Percentiles rank a stretch among this genome's conserved stretches.
Evolutionary conservation across 2,113 vertebrate species (phyloP).

Genomic region (Elanoides forficatus): DNA sequence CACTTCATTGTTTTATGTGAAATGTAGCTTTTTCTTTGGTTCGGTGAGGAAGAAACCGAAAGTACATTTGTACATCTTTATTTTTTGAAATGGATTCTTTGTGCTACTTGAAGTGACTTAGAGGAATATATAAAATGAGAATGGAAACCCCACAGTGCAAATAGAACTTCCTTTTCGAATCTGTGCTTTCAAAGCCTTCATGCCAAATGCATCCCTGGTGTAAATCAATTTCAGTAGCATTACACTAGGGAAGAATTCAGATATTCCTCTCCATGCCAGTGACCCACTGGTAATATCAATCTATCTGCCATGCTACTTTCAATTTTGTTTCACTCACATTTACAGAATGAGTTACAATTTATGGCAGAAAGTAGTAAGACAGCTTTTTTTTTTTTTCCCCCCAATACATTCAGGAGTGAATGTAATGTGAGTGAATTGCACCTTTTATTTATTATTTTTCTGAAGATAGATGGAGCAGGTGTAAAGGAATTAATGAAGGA

Average conservation of each 20-base stretch:
- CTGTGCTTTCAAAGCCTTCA: slow-evolving; percentile 3
- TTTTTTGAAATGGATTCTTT: slow-evolving; percentile 5
- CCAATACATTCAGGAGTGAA: background rate
- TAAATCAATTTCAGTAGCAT: slow-evolving; percentile 25
- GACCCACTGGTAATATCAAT: slow-evolving; percentile 9
- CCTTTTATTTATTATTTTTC: slow-evolving; percentile 52
- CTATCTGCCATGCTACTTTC: slow-evolving; percentile 1
- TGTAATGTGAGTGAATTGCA: background rate
- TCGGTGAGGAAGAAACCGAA: background rate
- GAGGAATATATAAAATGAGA: background rate
- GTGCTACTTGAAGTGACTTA: background rate
- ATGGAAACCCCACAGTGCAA: background rate
- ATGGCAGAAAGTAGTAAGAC: background rate
- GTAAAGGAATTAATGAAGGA: slow-evolving; percentile 73
- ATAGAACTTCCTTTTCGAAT: background rate
- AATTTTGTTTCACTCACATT: slow-evolving; percentile 12
- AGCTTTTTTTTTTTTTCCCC: background rate
- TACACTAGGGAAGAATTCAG: slow-evolving; percentile 3
- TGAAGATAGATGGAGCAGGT: slow-evolving; percentile 58
- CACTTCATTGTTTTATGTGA: background rate
- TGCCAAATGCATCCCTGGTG: background rate
- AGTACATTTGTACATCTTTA: background rate
- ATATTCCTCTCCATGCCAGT: background rate
- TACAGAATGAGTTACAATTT: slow-evolving; percentile 39
- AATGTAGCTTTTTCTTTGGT: background rate